Evolutionary conservation across 2,888 invertebrate species (phyloP), one percentile per base, ranked within the genome.

Genomic region (Tridacna gigas): DNA sequence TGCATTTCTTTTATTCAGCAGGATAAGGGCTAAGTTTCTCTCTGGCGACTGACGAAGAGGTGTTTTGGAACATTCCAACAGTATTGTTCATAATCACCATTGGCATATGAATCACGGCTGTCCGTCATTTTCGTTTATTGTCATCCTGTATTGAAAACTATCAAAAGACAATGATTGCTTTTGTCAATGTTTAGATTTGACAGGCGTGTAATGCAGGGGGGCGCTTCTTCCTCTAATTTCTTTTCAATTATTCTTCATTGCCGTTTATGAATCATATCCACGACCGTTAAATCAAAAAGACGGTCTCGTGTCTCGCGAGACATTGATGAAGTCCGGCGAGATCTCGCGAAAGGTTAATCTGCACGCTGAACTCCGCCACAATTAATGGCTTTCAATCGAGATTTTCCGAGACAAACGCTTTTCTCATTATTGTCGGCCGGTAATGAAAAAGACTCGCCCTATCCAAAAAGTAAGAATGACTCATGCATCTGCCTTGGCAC

Each of bases 241-340:
- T 71, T 71, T 71, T 71, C 71, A 71, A 71, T 71, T 71, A 47
- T 47, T 71, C 51, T 47, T 71, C 71, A 71, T 47, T 71, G 47
- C 25, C 63, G 13, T 71, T 71, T 71, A 71, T 71, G 71, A 71
- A 51, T 71, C 71, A 71, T 71, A 47, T 45, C 22, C 71, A 25
- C 15, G 71, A 71, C 71, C 71, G 71, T 71, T 71, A 71, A 71
- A 71, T 71, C 47, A 71, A 51, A n/a, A 51, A 45, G 71, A 47
- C 71, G 22, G 51, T 51, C 71, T 47, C 71, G 47, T 47, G 25
- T 51, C 71, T 51, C 71, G 71, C 51, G 71, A 71, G 71, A 71
- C 25, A n/a, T 71, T 71, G 26, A 71, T 71, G 71, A 71, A 48
- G 71, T 71, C 71, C 45, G 47, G 47, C 22, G 71, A 71, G 71